Evolutionary conservation across 1,140 invertebrate genomes (phyloP).

Genomic region (Asobara japonica): DNA sequence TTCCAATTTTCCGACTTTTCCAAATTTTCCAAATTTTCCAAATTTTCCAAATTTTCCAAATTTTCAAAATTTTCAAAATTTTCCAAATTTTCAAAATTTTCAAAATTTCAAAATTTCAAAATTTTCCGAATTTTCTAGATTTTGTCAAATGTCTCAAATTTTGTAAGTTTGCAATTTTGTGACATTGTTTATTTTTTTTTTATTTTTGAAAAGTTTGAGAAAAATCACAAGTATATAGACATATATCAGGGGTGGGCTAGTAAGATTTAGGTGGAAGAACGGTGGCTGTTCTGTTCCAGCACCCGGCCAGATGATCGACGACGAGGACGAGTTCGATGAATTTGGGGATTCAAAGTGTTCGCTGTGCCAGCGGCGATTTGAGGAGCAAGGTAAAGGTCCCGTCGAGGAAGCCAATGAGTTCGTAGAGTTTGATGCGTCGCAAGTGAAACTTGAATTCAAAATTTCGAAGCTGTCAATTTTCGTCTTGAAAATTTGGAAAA

Average conservation of each 20-base stretch:
- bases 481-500: too few relatives aligned
- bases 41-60: too few relatives aligned
- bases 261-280: conserved; percentile 52
- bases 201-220: conserved; percentile 14
- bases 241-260: conserved; percentile 22
- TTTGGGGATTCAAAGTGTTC: conserved; percentile 70
- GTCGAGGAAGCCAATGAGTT: not conserved
- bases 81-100: too few relatives aligned
- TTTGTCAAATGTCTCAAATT: too few relatives aligned
- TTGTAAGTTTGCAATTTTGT: too few relatives aligned
- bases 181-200: too few relatives aligned
- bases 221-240: conserved; percentile 33
- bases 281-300: conserved; percentile 71
- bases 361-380: conserved; percentile 80
- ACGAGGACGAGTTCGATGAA: conserved; percentile 72
- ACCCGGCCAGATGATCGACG: conserved; percentile 72
- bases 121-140: too few relatives aligned
- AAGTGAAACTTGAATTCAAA: conserved; percentile 18
- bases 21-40: too few relatives aligned
- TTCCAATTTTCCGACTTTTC: too few relatives aligned
- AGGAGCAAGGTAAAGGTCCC: conserved; percentile 73
- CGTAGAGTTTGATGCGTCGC: too few relatives aligned
- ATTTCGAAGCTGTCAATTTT: not conserved
- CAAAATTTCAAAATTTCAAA: too few relatives aligned
- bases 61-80: too few relatives aligned